Base-by-base conservation (phyloP, 2,113 vertebrate species). In the rat (Rattus norvegicus) region DNA sequence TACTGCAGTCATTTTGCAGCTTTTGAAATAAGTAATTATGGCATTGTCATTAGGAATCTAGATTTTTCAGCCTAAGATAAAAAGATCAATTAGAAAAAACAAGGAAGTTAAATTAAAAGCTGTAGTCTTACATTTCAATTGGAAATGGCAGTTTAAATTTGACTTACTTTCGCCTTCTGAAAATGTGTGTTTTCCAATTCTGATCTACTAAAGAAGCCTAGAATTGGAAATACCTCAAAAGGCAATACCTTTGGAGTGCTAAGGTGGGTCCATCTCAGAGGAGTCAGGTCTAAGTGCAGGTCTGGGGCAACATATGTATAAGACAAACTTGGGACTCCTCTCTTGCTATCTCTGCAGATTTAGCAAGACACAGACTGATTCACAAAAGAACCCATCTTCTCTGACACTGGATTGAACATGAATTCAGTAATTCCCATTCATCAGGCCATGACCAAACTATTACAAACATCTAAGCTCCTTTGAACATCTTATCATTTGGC, bases 1-100 rank as follows among this genome's bases (percentile, higher is more conserved):
- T 86, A 90, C 30, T 95, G 47, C 75, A 91, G 59, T 94, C 91
- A 96, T 83, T 95, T 65, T 95, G 88, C 72, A 94, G 63, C 86
- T 88, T 72, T 89, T 94, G 77, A 92, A 95, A 75, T 93, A 93
- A 95, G 84, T 92, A 92, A 91, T 95, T 79, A 59, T 93, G 77
- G 33, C 93, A 77, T 70, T 96, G 86, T 97, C 85, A 67, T 96
- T 93, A 97, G 96, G 93, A 96, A 96, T 94, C 92, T 93, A 87
- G 93, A 91, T 96, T 95, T 43, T 96, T 80, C 59, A 89, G 54
- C 79, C 28, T 70, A 95, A 92, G 70, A 93, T 54, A 96, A 96
- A 81, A 96, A 88, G 73, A 94, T 95, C 76, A 96, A 95, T 92
- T 95, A 93, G 94, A 96, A 97, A 97, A 97, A 91, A 89, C 86